Evolutionary conservation across 2,888 invertebrate genomes (phyloP).

Genomic region (Calameuta filiformis): DNA sequence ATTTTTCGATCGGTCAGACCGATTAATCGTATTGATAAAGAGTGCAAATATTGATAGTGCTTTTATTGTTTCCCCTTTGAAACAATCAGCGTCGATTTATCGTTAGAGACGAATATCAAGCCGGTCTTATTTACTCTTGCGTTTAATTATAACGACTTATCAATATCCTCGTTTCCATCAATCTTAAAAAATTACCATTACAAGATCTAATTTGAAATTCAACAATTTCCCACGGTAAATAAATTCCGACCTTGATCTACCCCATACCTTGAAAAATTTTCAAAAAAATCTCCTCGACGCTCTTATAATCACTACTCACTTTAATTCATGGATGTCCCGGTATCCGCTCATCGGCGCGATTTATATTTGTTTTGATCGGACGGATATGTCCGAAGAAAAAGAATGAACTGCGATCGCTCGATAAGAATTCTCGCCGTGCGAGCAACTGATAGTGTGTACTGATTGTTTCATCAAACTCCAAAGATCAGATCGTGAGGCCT

Average conservation of each 20-base stretch:
- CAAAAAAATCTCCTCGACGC: too few relatives aligned
- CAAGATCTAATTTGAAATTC: not conserved
- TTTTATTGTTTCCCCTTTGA: not conserved
- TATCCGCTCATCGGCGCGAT: not conserved
- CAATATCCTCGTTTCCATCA: too few relatives aligned
- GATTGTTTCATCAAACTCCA: not conserved
- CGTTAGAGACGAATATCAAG: too few relatives aligned
- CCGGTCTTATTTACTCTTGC: too few relatives aligned
- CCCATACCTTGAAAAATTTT: too few relatives aligned
- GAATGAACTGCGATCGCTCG: constrained; percentile 3
- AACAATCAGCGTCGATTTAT: not conserved
- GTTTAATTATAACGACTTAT: too few relatives aligned
- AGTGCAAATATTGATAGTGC: not conserved
- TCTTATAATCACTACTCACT: not conserved
- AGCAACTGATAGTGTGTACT: not conserved
- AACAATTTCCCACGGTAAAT: not conserved
- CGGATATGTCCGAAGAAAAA: not conserved
- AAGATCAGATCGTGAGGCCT: not conserved
- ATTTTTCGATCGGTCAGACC: not conserved
- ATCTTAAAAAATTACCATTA: not conserved
- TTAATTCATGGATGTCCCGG: not conserved
- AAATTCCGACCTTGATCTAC: too few relatives aligned
- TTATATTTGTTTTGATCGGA: not conserved
- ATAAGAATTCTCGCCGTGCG: not conserved
- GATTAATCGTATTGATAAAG: not conserved